Percentiles rank a stretch among this genome's conserved stretches.
Evolutionary conservation across 2,113 vertebrate genomes (phyloP).

Genomic region (Alces alces): DNA sequence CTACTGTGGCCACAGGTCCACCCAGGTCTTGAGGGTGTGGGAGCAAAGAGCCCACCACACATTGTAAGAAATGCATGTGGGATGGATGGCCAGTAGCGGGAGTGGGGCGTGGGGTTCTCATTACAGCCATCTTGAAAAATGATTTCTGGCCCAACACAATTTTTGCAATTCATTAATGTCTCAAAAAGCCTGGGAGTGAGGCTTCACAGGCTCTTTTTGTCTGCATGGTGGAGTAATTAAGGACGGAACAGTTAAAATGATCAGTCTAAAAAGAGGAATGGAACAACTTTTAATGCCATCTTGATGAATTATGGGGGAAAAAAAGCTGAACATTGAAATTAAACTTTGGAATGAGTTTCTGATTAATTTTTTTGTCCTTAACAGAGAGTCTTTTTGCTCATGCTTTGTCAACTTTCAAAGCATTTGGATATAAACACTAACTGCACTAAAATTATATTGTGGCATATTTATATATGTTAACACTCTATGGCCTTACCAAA

Average conservation of each 20-base stretch:
- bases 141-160: not conserved
- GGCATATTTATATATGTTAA: not conserved
- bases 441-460: not conserved
- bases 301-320: not conserved
- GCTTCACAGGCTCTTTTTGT: not conserved
- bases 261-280: not conserved
- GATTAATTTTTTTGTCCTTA: not conserved
- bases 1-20: not conserved
- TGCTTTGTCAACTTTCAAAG: not conserved
- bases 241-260: not conserved
- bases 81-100: too few species aligned
- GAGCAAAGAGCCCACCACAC: not conserved
- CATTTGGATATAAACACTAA: not conserved
- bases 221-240: not conserved
- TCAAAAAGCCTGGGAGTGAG: not conserved
- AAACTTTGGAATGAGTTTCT: constrained; percentile 25
- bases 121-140: not conserved
- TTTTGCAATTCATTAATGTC: not conserved
- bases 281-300: not conserved
- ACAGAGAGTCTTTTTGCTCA: not conserved
- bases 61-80: not conserved
- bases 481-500: not conserved
- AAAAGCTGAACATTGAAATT: not conserved
- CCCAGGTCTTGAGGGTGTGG: not conserved
- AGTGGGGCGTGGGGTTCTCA: not conserved